Conservation (phyloP, 2,113 vertebrate genomes). For the Anseranas semipalmata region DNA sequence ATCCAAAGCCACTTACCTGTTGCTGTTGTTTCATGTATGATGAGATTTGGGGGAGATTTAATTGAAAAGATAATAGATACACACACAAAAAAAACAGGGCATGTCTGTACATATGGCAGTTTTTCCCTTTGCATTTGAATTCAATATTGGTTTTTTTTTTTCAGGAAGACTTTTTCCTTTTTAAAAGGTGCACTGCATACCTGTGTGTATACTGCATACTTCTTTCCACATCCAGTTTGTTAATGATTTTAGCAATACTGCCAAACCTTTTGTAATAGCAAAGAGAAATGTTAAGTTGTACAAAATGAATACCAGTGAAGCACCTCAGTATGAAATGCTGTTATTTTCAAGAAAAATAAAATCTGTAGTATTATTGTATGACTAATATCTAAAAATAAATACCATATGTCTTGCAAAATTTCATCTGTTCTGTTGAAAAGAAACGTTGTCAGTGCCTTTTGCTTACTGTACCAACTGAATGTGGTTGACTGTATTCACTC, state of each 20-base stretch:
- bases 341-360: conserved; percentile 33
- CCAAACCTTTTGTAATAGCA: background rate
- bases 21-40: background rate
- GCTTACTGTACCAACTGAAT: background rate
- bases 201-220: background rate
- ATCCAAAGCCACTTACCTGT: background rate
- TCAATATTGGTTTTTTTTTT: background rate
- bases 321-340: background rate
- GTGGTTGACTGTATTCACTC: background rate
- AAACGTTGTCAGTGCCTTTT: background rate
- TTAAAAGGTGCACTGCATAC: background rate
- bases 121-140: background rate
- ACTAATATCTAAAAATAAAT: conserved; percentile 43
- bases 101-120: background rate
- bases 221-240: background rate
- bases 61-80: background rate
- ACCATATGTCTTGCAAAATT: conserved; percentile 11
- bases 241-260: background rate
- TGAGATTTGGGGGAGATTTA: background rate
- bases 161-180: background rate
- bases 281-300: background rate
- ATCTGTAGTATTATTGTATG: conserved; percentile 23
- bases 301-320: background rate
- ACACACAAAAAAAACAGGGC: background rate
- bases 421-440: background rate